Base-by-base conservation (phyloP, 2,888 invertebrate species). In the Salpingus planirostris region DNA sequence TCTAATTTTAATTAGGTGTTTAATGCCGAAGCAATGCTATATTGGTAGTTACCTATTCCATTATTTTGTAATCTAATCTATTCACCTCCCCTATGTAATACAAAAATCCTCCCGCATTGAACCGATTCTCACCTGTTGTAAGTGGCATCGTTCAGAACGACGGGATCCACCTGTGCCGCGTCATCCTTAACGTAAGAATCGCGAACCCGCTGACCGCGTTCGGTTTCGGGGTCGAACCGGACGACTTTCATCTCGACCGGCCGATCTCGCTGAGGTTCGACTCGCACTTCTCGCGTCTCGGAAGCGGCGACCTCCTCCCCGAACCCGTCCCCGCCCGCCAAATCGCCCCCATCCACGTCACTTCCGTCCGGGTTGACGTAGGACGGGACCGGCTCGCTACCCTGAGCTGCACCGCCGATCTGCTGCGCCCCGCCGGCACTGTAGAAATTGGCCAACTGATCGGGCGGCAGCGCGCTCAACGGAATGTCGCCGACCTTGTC, bases 401-500 rank as follows among this genome's bases (percentile, higher is more conserved):
- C 67, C 15, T 65, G 60, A 3, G 62, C 55, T n/a, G n/a, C n/a
- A 18, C 18, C 8, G 12, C 79, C 73, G 35, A 81, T 73, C 56
- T 83, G 81, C 41, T 81, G 74, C 3, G 70, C 82, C 33, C 86
- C 86, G 30, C 87, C 88, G n/a, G 82, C 83, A 11, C 80, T 77
- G 54, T 86, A 88, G 62, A 89, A 87, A 59, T 88, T 87, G 21
- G 86, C 86, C 35, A 89, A 62, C 47, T 88, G 88, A 62, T 89
- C 87, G 29, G 87, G 85, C 2, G 88, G 87, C 28, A 89, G 62
- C 40, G 81, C 84, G 41, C 87, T 87, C 29, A 89, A 67, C 3
- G 85, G 80, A 31, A 86, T 86, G 41, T 86, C 88, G 15, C 89
- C 88, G 22, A 87, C 79, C 68, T 89, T 88, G 53, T 89, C 88